Evolutionary conservation across 2,797 vertebrate species (phyloP).

Genomic region (Rallus crepitans): DNA sequence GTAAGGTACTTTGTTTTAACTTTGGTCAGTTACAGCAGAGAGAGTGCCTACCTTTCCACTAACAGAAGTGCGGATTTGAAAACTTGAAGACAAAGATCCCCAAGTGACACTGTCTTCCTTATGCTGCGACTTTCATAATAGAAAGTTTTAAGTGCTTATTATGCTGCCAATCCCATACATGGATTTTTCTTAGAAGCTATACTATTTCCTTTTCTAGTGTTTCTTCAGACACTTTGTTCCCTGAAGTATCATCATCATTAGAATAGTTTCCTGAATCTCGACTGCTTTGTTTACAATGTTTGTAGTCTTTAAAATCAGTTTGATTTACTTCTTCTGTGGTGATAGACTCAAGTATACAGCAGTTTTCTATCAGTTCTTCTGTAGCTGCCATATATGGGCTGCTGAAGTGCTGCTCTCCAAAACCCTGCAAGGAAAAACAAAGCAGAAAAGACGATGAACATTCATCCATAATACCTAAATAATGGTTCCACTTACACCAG

Average conservation of each 20-base stretch:
- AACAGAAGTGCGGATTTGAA: background rate
- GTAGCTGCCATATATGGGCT: slow-evolving; percentile 28
- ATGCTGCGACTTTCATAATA: background rate
- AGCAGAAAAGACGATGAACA: background rate
- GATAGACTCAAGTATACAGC: slow-evolving; percentile 54
- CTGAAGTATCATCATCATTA: slow-evolving; percentile 40
- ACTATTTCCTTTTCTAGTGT: background rate
- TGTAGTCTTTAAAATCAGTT: background rate
- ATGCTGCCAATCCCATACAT: background rate
- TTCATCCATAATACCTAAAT: background rate
- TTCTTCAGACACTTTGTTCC: background rate
- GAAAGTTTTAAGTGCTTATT: background rate
- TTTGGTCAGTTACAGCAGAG: background rate
- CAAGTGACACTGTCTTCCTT: background rate
- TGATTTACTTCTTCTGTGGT: background rate
- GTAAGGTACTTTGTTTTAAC: background rate
- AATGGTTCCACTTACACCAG: background rate
- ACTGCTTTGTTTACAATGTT: slow-evolving; percentile 53
- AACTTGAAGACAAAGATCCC: background rate
- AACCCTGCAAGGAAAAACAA: slow-evolving; percentile 2
- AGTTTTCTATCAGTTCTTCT: slow-evolving; percentile 69
- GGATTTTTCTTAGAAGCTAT: background rate
- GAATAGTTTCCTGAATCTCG: slow-evolving; percentile 80
- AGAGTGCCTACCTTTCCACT: background rate
- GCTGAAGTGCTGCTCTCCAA: background rate